A percentile compares a stretch with the other conserved stretches of the same genome.
These are phyloP conservation scores for Tuta absoluta DNA, from an alignment of 2,888 invertebrate genomes.

Conservation along the genomic window DNA sequence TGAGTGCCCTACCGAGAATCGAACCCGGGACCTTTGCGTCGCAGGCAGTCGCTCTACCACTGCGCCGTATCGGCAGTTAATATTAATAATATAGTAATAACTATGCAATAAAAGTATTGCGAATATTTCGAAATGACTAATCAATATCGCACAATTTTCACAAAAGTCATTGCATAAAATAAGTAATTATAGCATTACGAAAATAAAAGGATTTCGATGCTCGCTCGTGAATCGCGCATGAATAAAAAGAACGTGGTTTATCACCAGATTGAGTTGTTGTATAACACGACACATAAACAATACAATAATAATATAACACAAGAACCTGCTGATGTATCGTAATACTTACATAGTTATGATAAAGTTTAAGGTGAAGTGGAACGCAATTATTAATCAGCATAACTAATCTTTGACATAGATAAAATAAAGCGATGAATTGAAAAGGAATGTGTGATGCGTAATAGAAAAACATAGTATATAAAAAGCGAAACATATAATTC, in stretches of 20 bases:
- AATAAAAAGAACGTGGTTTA: slow-evolving; percentile 11
- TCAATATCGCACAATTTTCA: slow-evolving; percentile 24
- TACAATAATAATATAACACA: not conserved
- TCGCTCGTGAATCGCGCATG: slow-evolving; percentile 15
- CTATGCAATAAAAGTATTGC: slow-evolving; percentile 3
- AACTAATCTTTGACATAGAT: not conserved
- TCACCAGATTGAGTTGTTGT: slow-evolving; percentile 11
- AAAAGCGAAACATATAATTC: too few species aligned
- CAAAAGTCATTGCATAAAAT: slow-evolving; percentile 12
- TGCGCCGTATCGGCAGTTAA: too few species aligned
- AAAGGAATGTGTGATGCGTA: not conserved
- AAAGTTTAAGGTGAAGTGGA: slow-evolving; percentile 15
- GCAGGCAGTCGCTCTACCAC: too few species aligned
- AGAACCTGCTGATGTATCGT: slow-evolving; percentile 10
- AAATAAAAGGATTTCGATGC: slow-evolving; percentile 16
- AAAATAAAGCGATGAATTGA: not conserved
- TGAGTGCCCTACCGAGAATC: too few species aligned
- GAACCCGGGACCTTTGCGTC: too few species aligned
- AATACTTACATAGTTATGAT: slow-evolving; percentile 8
- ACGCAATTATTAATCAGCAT: slow-evolving; percentile 15
- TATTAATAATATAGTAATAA: not conserved
- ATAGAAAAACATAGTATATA: not conserved
- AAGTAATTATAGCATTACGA: slow-evolving; percentile 8
- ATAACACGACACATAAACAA: not conserved
- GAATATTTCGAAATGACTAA: slow-evolving; percentile 19